A percentile compares a stretch with the other conserved stretches of the same genome.
Evolutionary conservation across 2,797 vertebrate species (phyloP).

Genomic region (Acrossocheilus fasciatus): DNA sequence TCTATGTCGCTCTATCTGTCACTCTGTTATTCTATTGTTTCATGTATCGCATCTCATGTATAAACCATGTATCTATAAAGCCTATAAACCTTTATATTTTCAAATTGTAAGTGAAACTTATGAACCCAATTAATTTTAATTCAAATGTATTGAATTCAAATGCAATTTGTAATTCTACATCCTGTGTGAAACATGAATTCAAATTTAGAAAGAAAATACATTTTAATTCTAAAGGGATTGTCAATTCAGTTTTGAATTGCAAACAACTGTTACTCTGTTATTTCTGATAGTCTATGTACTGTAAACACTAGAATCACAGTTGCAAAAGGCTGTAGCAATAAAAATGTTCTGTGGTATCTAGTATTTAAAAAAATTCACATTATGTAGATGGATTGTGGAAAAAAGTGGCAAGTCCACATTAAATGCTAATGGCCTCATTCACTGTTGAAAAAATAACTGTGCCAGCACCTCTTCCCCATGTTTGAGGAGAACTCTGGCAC

Average conservation of each 20-base stretch:
- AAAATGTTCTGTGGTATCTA: conserved; percentile 11
- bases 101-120: too few relatives aligned
- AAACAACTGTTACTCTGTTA: neutral
- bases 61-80: too few relatives aligned
- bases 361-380: neutral
- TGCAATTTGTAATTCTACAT: neutral
- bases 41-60: too few relatives aligned
- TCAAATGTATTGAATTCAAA: neutral
- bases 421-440: conserved; percentile 47
- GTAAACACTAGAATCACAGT: neutral
- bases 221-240: neutral
- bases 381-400: neutral
- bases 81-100: too few relatives aligned
- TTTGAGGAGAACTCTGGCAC: conserved; percentile 47
- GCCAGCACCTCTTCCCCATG: conserved; percentile 21
- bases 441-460: conserved; percentile 21
- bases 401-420: conserved; percentile 37
- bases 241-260: neutral
- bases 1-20: too few relatives aligned
- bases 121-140: neutral
- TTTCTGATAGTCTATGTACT: neutral
- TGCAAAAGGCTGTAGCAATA: neutral
- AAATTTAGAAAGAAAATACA: neutral
- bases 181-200: neutral
- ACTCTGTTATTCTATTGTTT: too few relatives aligned